Base-by-base conservation (phyloP, 2,888 invertebrate genomes). In the Acronicta psi region DNA sequence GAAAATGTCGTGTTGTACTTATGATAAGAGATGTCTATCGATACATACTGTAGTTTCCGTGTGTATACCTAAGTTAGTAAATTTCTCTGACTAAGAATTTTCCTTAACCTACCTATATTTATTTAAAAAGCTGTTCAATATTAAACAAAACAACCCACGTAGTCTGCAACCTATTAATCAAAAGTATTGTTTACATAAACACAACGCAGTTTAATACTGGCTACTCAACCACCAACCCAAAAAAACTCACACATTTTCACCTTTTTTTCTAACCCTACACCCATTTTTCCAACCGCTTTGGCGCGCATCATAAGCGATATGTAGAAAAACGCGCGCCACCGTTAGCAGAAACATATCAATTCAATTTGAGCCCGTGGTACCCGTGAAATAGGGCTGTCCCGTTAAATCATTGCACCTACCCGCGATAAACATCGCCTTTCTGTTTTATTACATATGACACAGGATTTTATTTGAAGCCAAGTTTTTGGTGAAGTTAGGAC, bases 321-420 rank as follows among this genome's bases (percentile, higher is more conserved):
- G 89, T 87, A 85, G 89, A 93, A 92, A 93, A 93, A 92, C 88
- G 88, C 89, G 86, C 79, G 85, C 83, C 74, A 73, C 80, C 88
- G 91, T 89, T 89, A 90, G 89, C 90, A 88, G 90, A 89, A 90
- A 91, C 92, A 91, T 93, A 94, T 93, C 94, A 94, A 92, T 94
- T 94, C 93, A 93, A 93, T 93, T 93, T 92, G 82, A 81, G 84
- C 86, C 84, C 83, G 75, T 79, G 76, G 75, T 80, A 82, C 76
- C 85, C 86, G 88, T 91, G 90, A 90, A 89, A 91, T 90, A 86
- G 89, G 84, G 86, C 85, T 87, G 88, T 64, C 67, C 86, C 87
- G 85, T 83, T 90, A 91, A 91, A 91, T 92, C 92, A 92, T 90
- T 84, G 79, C 72, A 77, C 79, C 79, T 75, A 77, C 78, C 74